Evolutionary conservation across 2,113 vertebrate genomes (phyloP).

Genomic region (Ciconia boyciana): DNA sequence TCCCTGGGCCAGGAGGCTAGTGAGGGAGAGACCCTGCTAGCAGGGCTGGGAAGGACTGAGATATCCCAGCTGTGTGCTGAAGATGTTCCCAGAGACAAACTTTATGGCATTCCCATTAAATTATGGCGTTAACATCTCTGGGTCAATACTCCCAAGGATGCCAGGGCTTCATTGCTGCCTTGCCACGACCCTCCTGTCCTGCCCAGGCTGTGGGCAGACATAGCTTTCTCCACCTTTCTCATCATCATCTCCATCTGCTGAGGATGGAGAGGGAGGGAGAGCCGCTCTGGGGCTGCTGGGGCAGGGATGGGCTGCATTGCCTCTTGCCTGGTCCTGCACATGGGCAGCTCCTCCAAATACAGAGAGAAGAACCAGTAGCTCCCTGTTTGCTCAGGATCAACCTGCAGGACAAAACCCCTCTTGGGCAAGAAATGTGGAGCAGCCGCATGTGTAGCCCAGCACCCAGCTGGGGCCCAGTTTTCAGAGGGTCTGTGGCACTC

Average conservation of each 20-base stretch:
- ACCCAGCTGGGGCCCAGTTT: too few relatives aligned
- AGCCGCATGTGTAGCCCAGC: neutral
- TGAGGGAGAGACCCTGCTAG: neutral
- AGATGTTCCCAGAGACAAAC: neutral
- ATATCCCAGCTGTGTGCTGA: neutral
- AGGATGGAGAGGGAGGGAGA: neutral
- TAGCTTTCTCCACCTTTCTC: neutral
- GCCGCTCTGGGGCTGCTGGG: neutral
- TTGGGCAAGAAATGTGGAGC: neutral
- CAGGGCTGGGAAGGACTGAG: neutral
- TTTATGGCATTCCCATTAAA: neutral
- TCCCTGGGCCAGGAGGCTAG: neutral
- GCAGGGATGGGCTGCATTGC: neutral
- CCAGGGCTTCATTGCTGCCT: neutral
- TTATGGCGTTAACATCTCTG: neutral
- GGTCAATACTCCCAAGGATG: neutral
- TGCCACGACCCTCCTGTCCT: rapidly evolving
- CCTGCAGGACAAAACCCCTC: neutral
- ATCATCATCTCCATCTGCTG: neutral
- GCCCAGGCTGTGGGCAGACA: neutral
- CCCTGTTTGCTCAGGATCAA: neutral
- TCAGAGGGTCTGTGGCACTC: neutral
- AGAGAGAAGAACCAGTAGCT: neutral
- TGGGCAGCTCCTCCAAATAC: neutral
- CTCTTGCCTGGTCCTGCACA: neutral